A percentile compares a stretch with the other conserved stretches of the same genome.
Evolutionary conservation across 2,888 invertebrate genomes (phyloP).

Genomic region (Nomada hirtipes): DNA sequence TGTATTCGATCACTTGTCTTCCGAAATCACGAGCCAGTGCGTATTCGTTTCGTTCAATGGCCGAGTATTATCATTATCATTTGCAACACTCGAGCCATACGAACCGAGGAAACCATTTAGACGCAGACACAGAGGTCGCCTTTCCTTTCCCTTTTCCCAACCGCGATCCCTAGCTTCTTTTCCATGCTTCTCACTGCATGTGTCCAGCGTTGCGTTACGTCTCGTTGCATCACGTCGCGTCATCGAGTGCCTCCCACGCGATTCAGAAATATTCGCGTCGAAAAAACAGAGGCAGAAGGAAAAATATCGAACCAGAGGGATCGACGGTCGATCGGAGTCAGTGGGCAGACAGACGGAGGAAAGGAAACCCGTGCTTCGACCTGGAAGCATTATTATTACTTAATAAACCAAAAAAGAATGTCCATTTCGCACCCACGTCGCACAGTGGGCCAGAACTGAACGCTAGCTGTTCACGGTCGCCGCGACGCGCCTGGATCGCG

Average conservation of each 20-base stretch:
- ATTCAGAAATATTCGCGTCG: slow-evolving; percentile 15
- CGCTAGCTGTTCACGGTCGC: too few relatives aligned
- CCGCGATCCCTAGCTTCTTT: slow-evolving; percentile 6
- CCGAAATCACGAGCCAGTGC: too few relatives aligned
- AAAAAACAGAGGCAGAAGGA: background rate
- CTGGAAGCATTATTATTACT: slow-evolving; percentile 48
- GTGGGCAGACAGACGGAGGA: slow-evolving; percentile 29
- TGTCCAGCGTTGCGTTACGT: slow-evolving; percentile 31
- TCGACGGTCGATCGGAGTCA: background rate
- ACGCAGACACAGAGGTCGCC: background rate
- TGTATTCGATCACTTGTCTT: too few relatives aligned
- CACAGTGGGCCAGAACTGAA: too few relatives aligned
- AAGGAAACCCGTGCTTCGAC: slow-evolving; percentile 47
- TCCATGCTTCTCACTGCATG: background rate
- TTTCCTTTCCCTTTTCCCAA: background rate
- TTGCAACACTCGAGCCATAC: background rate
- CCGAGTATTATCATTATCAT: background rate
- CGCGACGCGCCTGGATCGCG: too few relatives aligned
- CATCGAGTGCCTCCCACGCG: slow-evolving; percentile 45
- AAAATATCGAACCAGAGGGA: slow-evolving; percentile 21
- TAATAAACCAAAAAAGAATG: slow-evolving; percentile 36
- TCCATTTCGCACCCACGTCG: slow-evolving; percentile 11
- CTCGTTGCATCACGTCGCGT: slow-evolving; percentile 47
- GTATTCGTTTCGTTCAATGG: background rate
- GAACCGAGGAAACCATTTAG: background rate